Evolutionary conservation across 2,888 invertebrate species (phyloP), one percentile per base, ranked within the genome.

Genomic region (Sarcophaga subvicina): DNA sequence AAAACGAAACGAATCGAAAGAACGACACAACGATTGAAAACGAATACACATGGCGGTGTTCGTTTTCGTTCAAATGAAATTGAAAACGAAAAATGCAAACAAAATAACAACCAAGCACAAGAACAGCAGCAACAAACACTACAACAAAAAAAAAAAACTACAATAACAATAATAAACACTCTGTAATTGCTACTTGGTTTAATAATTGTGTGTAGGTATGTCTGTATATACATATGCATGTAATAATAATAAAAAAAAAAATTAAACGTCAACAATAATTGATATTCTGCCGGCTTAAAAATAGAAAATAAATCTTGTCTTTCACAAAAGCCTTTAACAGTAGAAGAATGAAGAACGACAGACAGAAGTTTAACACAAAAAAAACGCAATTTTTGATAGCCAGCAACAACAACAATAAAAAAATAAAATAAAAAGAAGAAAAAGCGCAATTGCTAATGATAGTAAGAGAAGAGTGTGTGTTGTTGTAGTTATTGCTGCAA

Each of bases 61-160:
- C 17, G 17, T 54, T 12, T 54, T 54, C 17, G 17, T 20, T 59
- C 90, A 90, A 91, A 91, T 89, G 90, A 91, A 91, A 92, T 91
- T 90, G 90, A 92, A 92, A 92, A 90, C 90, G 88, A 90, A 91
- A 78, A 37, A 37, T 37, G 59, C 60, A 59, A 80, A 72, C 45
- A 83, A 66, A 37, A 37, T 37, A 37, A 37, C 8, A 71, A 73
- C 8, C 17, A 63, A 83, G 69, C 20, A 67, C 20, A 20, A 69
- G 17, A 67, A 45, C 2, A 22, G 8, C 45, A n/a, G 8, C 20
- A 47, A 14, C 54, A 37, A 47, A 67, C 22, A 69, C 8, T 10
- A 37, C 49, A 4, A 66, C 20, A 37, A 37, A 37, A 67, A 1
- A 3, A 62, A 73, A 27, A 75, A 72, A 59, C 25, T 37, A 71